Evolutionary conservation across 2,113 vertebrate species (phyloP), one percentile per base, ranked within the genome.

Genomic region (Psittacara wagleri): DNA sequence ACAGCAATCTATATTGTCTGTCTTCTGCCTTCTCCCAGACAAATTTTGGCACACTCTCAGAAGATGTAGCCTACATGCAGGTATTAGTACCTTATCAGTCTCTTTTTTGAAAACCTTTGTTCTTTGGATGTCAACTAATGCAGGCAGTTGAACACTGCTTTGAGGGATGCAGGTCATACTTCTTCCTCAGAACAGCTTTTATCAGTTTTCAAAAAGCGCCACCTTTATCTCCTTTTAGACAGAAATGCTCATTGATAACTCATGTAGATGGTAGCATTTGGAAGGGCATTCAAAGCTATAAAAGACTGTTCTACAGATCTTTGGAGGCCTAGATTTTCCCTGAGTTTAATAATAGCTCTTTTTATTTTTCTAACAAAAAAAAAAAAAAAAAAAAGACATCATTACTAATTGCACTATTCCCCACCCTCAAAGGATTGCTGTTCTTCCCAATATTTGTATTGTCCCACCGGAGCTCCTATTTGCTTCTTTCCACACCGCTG

Each of bases 41-140:
- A 93, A 92, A 91, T 82, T 94, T 82, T 90, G 83, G 83, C 94
- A 91, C 67, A 14, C 66, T 82, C 70, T 79, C 66, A 96, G 95
- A 97, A 95, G 93, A 95, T 83, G 79, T 73, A 97, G 94, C 88
- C 86, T 97, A 92, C 87, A 95, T 52, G 83, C 92, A 97, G 95
- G 86, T 97, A 97, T 91, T 91, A 84, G 85, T 91, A 52, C 57
- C 44, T 63, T 96, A 94, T 92, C 95, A 89, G 86, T 72, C 84
- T 94, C 79, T 73, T 84, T 76, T 94, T 69, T 52, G 59, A 88
- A 96, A 97, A 93, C 81, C 77, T 97, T 96, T 94, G 93, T 97
- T 97, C 94, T 96, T 95, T 91, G 62, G 64, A 93, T 95, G 95
- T 94, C 90, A 94, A 64, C 68, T 96, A 97, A 97, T 88, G 83